Base-by-base conservation (phyloP, 2,113 vertebrate genomes). In the Gavialis gangeticus region DNA sequence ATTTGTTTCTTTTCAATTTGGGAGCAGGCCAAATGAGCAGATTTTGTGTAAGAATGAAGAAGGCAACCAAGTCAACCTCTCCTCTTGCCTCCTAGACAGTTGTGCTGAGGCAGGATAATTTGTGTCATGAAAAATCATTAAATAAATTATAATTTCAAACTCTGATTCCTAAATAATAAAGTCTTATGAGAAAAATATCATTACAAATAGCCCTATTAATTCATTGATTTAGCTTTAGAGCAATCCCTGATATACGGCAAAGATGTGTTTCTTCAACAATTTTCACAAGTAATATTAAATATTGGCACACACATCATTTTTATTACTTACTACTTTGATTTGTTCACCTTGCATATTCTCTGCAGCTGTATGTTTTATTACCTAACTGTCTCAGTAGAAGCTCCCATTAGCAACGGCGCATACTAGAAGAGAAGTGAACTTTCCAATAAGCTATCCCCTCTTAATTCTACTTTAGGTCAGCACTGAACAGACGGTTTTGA, bases 21-120 rank as follows among this genome's bases (percentile, higher is more conserved):
- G 96, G 91, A 94, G 78, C 63, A 1, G 12, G 88, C 83, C 91
- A 95, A 96, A 95, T 66, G 91, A 93, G 91, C 97, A 96, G 97
- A 96, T 97, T 97, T 97, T 97, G 96, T 97, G 95, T 96, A 97
- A 95, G 95, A 96, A 96, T 90, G 93, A 95, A 92, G 93, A 96
- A 92, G 91, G 91, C 82, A 89, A 96, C 94, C 89, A 82, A 91
- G 85, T 85, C 76, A 85, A 84, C 88, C 94, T 91, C 93, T 92
- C 63, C 81, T 92, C 92, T 92, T 96, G 95, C 96, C 95, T 96
- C 95, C 95, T 95, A 96, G 96, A 96, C 95, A 10, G 87, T 93
- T 88, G 89, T 97, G 79, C 79, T 95, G 91, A 94, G 89, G 96
- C 76, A 86, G 94, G 90, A 94, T 97, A 97, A 97, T 96, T 94